Conservation (phyloP, 2,888 invertebrate genomes). For the Drosophila mimica region DNA sequence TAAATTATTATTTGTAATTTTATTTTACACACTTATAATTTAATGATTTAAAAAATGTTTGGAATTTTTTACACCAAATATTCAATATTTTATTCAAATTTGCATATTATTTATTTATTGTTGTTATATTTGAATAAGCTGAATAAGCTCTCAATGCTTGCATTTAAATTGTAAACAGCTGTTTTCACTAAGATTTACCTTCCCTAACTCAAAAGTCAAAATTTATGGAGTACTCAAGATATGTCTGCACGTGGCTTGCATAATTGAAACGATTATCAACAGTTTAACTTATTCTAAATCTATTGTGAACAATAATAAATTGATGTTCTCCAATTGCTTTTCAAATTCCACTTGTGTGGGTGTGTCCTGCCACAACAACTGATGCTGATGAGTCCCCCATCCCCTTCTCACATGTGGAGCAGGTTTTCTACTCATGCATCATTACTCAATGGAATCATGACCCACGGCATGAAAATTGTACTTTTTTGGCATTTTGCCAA, state of each 20-base stretch:
- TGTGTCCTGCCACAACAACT: background rate
- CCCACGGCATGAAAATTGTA: slow-evolving; percentile 40
- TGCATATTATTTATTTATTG: background rate
- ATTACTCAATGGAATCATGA: slow-evolving; percentile 19
- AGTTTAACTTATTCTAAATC: background rate
- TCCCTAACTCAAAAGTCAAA: background rate
- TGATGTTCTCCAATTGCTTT: slow-evolving; percentile 35
- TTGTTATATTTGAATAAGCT: background rate
- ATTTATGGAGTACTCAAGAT: background rate
- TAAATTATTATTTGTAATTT: background rate
- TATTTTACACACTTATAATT: background rate
- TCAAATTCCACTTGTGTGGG: slow-evolving; percentile 16
- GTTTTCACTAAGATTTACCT: background rate
- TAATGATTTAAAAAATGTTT: background rate
- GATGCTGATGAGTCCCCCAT: background rate
- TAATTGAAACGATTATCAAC: slow-evolving; percentile 1
- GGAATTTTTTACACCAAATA: background rate
- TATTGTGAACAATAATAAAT: slow-evolving; percentile 17
- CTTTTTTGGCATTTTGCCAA: slow-evolving; percentile 48
- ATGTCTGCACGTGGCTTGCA: background rate
- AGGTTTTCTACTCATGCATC: background rate
- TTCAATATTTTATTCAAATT: background rate
- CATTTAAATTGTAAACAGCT: background rate
- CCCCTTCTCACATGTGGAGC: background rate
- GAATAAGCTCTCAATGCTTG: background rate